Percentiles rank a stretch among this genome's conserved stretches.
Conservation (phyloP, 2,888 invertebrate genomes). For the Drosophila barbarae region DNA sequence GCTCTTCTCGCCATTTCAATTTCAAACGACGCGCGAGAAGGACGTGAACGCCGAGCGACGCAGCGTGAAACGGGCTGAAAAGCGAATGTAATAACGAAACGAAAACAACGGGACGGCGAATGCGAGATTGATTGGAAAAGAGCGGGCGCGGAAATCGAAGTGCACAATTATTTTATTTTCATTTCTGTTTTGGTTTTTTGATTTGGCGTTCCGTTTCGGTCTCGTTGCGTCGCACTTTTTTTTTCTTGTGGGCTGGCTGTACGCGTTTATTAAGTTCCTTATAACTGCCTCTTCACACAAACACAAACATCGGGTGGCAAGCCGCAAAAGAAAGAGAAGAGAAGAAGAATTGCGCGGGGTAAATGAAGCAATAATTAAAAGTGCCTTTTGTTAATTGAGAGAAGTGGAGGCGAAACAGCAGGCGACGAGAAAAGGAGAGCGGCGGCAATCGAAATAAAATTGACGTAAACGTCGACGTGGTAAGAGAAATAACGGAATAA, state of each 20-base stretch:
- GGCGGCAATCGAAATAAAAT: slow-evolving; percentile 64
- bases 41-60: slow-evolving; percentile 45
- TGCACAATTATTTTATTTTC: slow-evolving; percentile 31
- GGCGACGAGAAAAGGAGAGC: slow-evolving; percentile 16
- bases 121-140: slow-evolving; percentile 36
- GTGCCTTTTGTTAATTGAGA: slow-evolving; percentile 69
- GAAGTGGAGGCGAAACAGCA: slow-evolving; percentile 32
- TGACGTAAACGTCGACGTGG: slow-evolving; percentile 67
- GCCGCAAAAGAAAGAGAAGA: slow-evolving; percentile 4
- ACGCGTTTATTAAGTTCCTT: slow-evolving; percentile 62
- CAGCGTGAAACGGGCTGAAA: slow-evolving; percentile 29
- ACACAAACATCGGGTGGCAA: slow-evolving; percentile 17
- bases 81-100: slow-evolving; percentile 22
- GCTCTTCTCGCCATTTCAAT: slow-evolving; percentile 47
- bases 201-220: slow-evolving; percentile 28
- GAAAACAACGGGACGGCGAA: slow-evolving; percentile 31
- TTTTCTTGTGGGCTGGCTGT: slow-evolving; percentile 32
- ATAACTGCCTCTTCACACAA: slow-evolving; percentile 46
- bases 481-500: slow-evolving; percentile 49
- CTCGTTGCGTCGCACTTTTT: slow-evolving; percentile 29
- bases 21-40: slow-evolving; percentile 53
- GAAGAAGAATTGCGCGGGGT: slow-evolving; percentile 35
- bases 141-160: slow-evolving; percentile 44
- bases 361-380: slow-evolving; percentile 70
- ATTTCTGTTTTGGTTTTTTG: slow-evolving; percentile 26